Evolutionary conservation across 2,888 invertebrate genomes (phyloP).

Genomic region (Anoplius nigerrimus): DNA sequence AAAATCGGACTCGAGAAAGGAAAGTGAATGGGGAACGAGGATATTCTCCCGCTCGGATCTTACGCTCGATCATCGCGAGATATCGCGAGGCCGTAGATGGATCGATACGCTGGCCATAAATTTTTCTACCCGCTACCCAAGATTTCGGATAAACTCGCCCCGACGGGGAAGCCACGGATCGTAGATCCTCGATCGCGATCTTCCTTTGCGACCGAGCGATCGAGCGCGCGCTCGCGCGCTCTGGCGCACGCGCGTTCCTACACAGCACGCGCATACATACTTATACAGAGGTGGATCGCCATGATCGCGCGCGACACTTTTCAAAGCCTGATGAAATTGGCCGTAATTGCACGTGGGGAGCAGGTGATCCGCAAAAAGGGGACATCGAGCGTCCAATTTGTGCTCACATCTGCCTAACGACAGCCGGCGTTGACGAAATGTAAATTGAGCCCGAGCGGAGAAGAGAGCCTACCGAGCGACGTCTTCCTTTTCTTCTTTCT

Average conservation of each 20-base stretch:
- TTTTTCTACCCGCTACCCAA: no score
- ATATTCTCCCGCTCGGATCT: no score
- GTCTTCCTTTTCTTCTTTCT: no score
- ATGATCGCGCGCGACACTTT: constrained; percentile 62
- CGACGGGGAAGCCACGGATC: not conserved
- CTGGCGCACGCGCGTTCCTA: constrained; percentile 14
- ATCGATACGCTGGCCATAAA: no score
- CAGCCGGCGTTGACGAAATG: constrained; percentile 72
- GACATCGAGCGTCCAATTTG: constrained; percentile 67
- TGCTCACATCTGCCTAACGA: constrained; percentile 70
- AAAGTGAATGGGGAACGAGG: no score
- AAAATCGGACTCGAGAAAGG: no score
- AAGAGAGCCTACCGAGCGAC: constrained; percentile 23
- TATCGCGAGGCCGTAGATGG: no score
- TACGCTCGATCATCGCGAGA: no score
- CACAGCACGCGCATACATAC: constrained; percentile 30
- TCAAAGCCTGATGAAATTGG: constrained; percentile 64
- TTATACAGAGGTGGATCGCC: constrained; percentile 31
- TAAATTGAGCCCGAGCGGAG: constrained; percentile 55
- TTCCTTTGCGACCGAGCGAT: constrained; percentile 37
- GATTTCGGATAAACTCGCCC: no score
- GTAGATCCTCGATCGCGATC: constrained; percentile 27
- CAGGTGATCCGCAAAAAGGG: constrained; percentile 63
- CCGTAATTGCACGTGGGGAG: constrained; percentile 65
- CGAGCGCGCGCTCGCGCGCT: no score